Percentiles rank a stretch among this genome's conserved stretches.
Conservation (phyloP, 1,140 invertebrate genomes). For the Eufriesea mexicana region DNA sequence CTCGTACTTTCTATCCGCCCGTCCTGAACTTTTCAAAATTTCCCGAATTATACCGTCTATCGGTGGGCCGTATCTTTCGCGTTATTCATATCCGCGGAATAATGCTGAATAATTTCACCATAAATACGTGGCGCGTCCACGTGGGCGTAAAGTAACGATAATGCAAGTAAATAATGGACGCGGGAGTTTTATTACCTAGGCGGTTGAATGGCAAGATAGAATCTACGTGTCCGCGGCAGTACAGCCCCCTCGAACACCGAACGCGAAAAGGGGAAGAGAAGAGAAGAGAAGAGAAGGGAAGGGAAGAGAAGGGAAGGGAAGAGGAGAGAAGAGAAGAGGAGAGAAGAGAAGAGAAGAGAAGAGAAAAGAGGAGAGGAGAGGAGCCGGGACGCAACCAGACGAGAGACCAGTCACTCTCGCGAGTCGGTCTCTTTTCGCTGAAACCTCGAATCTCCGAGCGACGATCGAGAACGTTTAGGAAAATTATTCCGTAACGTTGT, state of each 20-base stretch:
- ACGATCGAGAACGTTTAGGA: no score
- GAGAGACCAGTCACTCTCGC: neutral
- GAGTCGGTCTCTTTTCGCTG: neutral
- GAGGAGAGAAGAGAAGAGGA: neutral
- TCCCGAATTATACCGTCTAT: slow-evolving; percentile 49
- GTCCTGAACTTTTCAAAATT: neutral
- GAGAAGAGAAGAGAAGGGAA: neutral
- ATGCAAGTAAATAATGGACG: slow-evolving; percentile 81
- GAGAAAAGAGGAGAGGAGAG: neutral
- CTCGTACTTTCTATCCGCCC: neutral
- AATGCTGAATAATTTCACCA: slow-evolving; percentile 80
- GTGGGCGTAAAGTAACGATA: slow-evolving; percentile 81
- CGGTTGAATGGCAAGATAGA: slow-evolving; percentile 80
- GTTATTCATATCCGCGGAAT: slow-evolving; percentile 79
- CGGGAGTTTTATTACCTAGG: slow-evolving; percentile 79
- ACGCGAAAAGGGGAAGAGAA: slow-evolving; percentile 23
- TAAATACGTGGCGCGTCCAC: slow-evolving; percentile 75
- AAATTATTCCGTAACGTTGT: neutral
- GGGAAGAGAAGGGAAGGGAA: neutral
- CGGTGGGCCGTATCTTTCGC: slow-evolving; percentile 61
- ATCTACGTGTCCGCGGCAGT: slow-evolving; percentile 74
- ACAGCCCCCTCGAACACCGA: slow-evolving; percentile 50
- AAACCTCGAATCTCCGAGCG: neutral
- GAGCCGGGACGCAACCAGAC: neutral
- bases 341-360: neutral